phyloP scores from a whole-genome alignment of 1,140 invertebrate species.

The Rhagoletis pomonella region DNA sequence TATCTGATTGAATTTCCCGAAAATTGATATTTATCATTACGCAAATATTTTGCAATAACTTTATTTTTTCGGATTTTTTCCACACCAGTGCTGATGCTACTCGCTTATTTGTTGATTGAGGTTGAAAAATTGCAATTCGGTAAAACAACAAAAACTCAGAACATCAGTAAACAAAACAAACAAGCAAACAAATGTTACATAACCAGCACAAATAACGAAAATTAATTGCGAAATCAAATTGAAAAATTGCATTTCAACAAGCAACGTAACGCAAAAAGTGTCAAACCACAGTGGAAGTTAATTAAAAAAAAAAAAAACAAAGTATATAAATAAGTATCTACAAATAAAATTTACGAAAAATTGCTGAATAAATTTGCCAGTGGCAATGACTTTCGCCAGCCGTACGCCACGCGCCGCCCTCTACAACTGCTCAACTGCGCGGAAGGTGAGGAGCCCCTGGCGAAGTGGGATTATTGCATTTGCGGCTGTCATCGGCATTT shows the following conservation, averaged over 20 bases:
- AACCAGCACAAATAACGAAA: not conserved
- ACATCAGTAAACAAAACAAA: not conserved
- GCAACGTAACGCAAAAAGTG: constrained; percentile 12
- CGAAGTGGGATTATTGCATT: not conserved
- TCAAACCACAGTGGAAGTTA: constrained; percentile 39
- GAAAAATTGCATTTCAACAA: constrained; percentile 3
- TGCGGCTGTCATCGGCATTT: not conserved
- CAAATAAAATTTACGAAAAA: not conserved
- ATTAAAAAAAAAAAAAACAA: constrained; percentile 1
- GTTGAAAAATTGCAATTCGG: not conserved
- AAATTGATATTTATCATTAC: not conserved
- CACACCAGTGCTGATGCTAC: not conserved
- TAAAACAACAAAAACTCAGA: not conserved
- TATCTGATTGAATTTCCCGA: too few relatives aligned
- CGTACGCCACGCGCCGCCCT: not conserved
- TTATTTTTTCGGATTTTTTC: not conserved
- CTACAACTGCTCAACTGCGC: not conserved
- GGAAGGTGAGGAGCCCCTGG: not conserved
- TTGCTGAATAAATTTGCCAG: not conserved
- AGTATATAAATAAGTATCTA: not conserved
- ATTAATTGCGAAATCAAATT: constrained; percentile 39
- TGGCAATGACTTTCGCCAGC: not conserved
- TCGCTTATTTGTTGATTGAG: not conserved
- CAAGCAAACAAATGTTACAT: not conserved
- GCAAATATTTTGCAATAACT: constrained; percentile 4